Conservation (phyloP, 2,888 invertebrate species). For the Congeria kusceri region DNA sequence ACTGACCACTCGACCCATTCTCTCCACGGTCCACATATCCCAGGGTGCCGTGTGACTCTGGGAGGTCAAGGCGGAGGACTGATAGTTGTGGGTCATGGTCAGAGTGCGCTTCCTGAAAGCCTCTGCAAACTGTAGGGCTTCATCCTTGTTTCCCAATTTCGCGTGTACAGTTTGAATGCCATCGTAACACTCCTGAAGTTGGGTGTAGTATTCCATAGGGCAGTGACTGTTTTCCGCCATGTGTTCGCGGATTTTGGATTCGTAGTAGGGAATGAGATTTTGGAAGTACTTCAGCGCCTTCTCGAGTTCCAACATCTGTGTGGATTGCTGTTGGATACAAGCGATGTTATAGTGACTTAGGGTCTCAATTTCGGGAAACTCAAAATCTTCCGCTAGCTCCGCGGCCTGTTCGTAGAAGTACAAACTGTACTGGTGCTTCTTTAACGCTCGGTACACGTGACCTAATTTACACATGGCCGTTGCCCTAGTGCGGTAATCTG, state of each 20-base stretch:
- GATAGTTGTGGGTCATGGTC: constrained; percentile 72
- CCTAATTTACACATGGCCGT: constrained; percentile 80
- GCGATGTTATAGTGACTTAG: constrained; percentile 81
- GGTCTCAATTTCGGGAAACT: constrained; percentile 72
- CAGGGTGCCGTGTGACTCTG: constrained; percentile 60
- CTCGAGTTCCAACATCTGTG: constrained; percentile 79
- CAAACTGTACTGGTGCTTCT: constrained; percentile 76
- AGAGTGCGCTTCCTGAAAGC: constrained; percentile 72
- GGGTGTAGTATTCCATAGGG: constrained; percentile 73
- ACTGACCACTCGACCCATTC: constrained; percentile 74
- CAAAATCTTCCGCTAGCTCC: constrained; percentile 74
- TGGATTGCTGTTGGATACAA: constrained; percentile 79
- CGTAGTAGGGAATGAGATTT: constrained; percentile 71
- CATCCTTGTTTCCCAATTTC: constrained; percentile 78
- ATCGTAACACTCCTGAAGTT: constrained; percentile 79
- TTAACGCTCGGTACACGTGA: constrained; percentile 72
- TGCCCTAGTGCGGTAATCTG: constrained; percentile 69
- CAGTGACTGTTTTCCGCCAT: constrained; percentile 78
- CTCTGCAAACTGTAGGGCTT: constrained; percentile 81
- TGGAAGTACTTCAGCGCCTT: constrained; percentile 77
- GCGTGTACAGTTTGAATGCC: constrained; percentile 79
- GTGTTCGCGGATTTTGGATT: constrained; percentile 76
- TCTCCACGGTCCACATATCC: constrained; percentile 76
- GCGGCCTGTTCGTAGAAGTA: constrained; percentile 78
- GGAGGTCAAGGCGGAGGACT: constrained; percentile 58